Percentiles rank a stretch among this genome's conserved stretches.
Evolutionary conservation across 2,113 vertebrate species (phyloP).

Genomic region (Pontoporia blainvillei): DNA sequence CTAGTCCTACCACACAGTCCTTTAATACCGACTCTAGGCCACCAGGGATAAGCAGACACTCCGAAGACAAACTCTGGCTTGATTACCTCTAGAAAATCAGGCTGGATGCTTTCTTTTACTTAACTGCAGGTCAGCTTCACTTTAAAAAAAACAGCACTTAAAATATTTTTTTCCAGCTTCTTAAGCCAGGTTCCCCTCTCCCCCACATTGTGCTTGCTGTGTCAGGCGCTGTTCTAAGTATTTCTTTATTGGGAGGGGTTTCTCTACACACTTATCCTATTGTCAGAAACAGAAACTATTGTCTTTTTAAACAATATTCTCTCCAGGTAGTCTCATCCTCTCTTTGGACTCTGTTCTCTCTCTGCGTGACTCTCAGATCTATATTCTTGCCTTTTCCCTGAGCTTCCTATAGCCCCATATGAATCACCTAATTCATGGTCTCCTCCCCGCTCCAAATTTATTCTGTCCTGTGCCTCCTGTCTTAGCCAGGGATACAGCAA

Average conservation of each 20-base stretch:
- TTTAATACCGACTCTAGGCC: not conserved
- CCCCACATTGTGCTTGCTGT: not conserved
- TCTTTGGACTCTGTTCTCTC: not conserved
- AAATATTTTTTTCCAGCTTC: not conserved
- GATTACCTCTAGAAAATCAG: slow-evolving; percentile 6
- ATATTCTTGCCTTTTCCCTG: not conserved
- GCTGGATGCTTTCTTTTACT: not conserved
- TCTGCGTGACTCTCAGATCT: not conserved
- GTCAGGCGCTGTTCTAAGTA: not conserved
- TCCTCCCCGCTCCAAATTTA: not conserved
- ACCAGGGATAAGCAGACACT: not conserved
- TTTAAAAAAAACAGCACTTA: slow-evolving; percentile 10
- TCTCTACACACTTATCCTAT: not conserved
- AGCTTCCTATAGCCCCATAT: not conserved
- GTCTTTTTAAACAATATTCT: not conserved
- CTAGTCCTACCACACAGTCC: not conserved
- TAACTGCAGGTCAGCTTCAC: not conserved
- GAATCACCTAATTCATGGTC: not conserved
- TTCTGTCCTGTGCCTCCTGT: not conserved
- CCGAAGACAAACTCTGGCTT: not conserved
- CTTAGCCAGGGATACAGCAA: not conserved
- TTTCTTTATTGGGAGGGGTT: not conserved
- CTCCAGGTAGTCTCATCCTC: not conserved
- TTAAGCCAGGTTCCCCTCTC: not conserved
- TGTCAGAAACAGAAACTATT: slow-evolving; percentile 9